Conservation (phyloP, 2,797 vertebrate species). For the Mormyrops attenuatus region DNA sequence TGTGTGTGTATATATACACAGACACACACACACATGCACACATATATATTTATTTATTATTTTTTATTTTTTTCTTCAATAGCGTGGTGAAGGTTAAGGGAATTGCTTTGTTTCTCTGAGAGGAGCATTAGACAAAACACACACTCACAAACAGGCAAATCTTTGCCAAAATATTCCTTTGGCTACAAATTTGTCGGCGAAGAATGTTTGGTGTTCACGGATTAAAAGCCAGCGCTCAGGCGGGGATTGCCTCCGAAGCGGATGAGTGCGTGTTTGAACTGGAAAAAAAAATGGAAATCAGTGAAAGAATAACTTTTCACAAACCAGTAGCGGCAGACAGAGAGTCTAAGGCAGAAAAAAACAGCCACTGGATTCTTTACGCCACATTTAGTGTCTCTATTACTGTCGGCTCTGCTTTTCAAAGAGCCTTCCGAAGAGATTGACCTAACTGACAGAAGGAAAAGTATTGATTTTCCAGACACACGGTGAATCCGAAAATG, state of each 20-base stretch:
- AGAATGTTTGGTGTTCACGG: background rate
- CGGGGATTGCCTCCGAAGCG: background rate
- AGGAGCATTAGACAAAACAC: background rate
- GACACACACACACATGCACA: background rate
- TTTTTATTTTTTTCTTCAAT: background rate
- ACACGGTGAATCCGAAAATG: background rate
- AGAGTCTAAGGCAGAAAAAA: background rate
- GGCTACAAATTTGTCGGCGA: background rate
- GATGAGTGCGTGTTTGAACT: background rate
- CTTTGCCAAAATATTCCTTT: background rate
- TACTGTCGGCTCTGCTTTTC: background rate
- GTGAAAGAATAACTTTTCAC: conserved; percentile 9
- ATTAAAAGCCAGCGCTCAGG: background rate
- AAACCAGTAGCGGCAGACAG: background rate
- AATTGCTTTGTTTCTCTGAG: background rate
- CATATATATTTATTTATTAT: background rate
- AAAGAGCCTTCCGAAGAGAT: background rate
- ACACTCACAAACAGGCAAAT: background rate
- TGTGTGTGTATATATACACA: background rate
- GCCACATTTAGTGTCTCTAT: background rate
- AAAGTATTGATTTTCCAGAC: background rate
- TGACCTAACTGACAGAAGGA: background rate
- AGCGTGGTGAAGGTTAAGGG: background rate
- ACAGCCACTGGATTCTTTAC: background rate
- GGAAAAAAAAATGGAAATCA: background rate